Conservation (phyloP, 2,113 vertebrate species). For the Platysternon megacephalum region DNA sequence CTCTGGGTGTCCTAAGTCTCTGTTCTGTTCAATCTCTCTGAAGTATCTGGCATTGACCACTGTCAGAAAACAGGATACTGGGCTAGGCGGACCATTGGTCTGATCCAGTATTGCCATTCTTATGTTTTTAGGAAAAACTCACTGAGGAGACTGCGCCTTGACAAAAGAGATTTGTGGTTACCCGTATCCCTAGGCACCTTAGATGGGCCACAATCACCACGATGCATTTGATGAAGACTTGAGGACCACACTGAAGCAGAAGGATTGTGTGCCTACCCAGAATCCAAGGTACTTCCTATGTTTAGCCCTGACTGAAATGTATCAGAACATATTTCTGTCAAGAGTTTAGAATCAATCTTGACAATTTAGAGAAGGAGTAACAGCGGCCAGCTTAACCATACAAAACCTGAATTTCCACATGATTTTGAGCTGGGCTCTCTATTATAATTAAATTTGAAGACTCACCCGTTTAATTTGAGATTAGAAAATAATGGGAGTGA, state of each 20-base stretch:
- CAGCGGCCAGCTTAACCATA: accelerated
- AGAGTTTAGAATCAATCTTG: neutral
- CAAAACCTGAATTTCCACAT: neutral
- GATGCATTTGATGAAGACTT: neutral
- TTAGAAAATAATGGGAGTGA: too few species aligned
- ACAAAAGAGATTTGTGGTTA: neutral
- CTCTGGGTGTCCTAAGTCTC: too few species aligned
- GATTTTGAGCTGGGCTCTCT: neutral
- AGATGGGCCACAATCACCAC: neutral
- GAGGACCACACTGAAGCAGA: neutral
- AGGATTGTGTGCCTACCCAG: neutral
- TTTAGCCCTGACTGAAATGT: neutral
- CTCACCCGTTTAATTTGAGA: neutral
- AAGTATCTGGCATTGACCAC: too few species aligned
- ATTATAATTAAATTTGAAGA: neutral
- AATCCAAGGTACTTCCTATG: neutral
- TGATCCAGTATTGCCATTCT: neutral
- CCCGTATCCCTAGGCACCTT: neutral
- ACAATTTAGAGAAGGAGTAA: neutral
- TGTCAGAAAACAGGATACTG: too few species aligned
- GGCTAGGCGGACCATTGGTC: too few species aligned
- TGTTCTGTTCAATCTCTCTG: too few species aligned
- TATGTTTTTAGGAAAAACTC: neutral
- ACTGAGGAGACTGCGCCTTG: neutral
- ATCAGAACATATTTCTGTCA: neutral